These are phyloP conservation scores for Arctocebus calabarensis DNA, from an alignment of 2,797 vertebrate genomes.

Conservation along the genomic window DNA sequence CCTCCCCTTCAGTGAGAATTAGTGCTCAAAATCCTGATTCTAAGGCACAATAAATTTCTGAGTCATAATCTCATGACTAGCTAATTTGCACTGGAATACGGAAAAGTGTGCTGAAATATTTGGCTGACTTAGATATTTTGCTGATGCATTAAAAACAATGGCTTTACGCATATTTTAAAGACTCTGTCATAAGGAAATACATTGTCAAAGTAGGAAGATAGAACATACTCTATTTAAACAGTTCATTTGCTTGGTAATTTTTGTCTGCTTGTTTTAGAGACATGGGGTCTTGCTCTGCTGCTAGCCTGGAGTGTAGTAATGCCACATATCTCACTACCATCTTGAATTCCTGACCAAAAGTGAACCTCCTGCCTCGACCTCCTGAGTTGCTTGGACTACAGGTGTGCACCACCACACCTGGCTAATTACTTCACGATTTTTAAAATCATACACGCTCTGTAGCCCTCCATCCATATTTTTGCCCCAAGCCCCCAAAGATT, in stretches of 20 bases:
- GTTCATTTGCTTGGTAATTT: neutral
- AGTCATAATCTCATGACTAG: neutral
- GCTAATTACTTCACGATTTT: neutral
- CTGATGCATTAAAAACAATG: neutral
- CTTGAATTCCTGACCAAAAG: neutral
- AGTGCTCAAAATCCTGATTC: neutral
- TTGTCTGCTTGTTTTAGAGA: neutral
- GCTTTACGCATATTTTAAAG: neutral
- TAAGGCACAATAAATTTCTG: neutral
- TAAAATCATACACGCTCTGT: rapidly evolving
- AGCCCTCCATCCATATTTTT: neutral
- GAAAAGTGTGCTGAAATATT: neutral
- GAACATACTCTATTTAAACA: neutral
- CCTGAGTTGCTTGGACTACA: neutral
- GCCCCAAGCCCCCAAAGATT: neutral
- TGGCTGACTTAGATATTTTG: neutral
- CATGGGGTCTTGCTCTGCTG: neutral
- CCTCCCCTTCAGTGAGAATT: neutral
- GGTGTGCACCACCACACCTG: neutral
- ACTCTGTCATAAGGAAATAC: neutral
- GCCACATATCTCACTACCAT: neutral
- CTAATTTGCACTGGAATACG: neutral
- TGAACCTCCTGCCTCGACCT: neutral
- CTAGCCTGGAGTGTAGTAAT: neutral
- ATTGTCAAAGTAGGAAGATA: neutral